Evolutionary conservation across 2,888 invertebrate genomes (phyloP).

Genomic region (Brachyptera risi): DNA sequence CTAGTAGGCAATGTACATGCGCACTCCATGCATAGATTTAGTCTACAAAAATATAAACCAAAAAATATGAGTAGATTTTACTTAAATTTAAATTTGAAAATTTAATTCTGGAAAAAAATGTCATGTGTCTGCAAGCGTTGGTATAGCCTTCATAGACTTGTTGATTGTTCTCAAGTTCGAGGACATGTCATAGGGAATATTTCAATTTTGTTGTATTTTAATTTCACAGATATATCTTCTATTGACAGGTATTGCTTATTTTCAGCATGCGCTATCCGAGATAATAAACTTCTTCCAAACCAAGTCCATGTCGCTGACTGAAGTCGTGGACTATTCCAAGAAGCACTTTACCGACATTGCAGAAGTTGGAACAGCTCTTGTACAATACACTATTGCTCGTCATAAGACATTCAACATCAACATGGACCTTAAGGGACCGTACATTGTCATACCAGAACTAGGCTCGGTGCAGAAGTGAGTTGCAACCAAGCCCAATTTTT

Average conservation of each 20-base stretch:
- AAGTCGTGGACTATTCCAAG: slow-evolving; percentile 43
- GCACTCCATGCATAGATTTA: too few species aligned
- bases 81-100: too few species aligned
- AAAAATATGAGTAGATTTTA: too few species aligned
- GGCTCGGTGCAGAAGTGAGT: slow-evolving; percentile 63
- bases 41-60: too few species aligned
- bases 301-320: slow-evolving; percentile 49
- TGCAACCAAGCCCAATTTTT: too few species aligned
- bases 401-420: slow-evolving; percentile 63
- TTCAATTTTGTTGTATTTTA: neutral
- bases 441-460: slow-evolving; percentile 69
- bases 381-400: slow-evolving; percentile 52
- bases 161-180: too few species aligned
- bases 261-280: slow-evolving; percentile 68
- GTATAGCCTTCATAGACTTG: too few species aligned
- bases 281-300: slow-evolving; percentile 65
- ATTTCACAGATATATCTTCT: slow-evolving; percentile 21
- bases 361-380: slow-evolving; percentile 45
- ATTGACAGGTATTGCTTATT: slow-evolving; percentile 33
- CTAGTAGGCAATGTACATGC: too few species aligned
- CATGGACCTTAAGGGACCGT: slow-evolving; percentile 70
- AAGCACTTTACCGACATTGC: slow-evolving; percentile 43
- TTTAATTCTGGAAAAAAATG: too few species aligned
- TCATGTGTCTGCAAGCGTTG: too few species aligned
- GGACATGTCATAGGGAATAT: neutral